Base-by-base conservation (phyloP, 1,140 invertebrate species). In the Cyclina sinensis region DNA sequence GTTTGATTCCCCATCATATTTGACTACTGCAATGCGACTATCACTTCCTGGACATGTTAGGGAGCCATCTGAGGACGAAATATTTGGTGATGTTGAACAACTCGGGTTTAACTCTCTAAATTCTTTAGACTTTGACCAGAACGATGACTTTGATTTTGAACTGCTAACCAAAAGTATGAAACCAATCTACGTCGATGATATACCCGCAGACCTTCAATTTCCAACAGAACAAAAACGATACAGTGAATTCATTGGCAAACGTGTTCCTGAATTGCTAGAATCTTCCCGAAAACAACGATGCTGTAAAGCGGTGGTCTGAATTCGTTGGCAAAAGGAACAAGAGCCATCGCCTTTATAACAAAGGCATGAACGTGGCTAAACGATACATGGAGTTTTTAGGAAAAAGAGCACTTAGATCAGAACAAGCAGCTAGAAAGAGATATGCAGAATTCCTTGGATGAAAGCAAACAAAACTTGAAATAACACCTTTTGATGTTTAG, bases 321-420 rank as follows among this genome's bases (percentile, higher is more conserved):
- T 86, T 86, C 57, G 37, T 78, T 12, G 84, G 84, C 9, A 86
- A 86, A 37, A 78, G 84, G 62, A 76, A 57, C 51, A 27, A 14
- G 16, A 24, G 59, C 14, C 14, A 51, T 16, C 54, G 12, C 4
- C 24, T 27, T 21, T 16, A 39, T 39, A 78, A 78, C 14, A n/a
- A 11, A 35, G 14, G 54, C 16, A 32, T n/a, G 12, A 37, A 48
- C 2, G 54, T 37, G 57, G 37, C 84, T 2, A 86, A 86, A 46
- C 48, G 84, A 39, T 86, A 86, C 48, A 86, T 86, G 84, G 84
- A 86, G 30, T 86, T 86, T 39, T 24, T 86, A 35, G 84, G 84
- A 37, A 86, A 86, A 37, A 27, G 84, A 9, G 30, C 43, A 32
- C 35, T 9, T 24, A 21, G 30, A 35, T 51, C 48, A 3, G 9